phyloP scores from a whole-genome alignment of 2,797 vertebrate genomes.

The Malurus leucopterus region DNA sequence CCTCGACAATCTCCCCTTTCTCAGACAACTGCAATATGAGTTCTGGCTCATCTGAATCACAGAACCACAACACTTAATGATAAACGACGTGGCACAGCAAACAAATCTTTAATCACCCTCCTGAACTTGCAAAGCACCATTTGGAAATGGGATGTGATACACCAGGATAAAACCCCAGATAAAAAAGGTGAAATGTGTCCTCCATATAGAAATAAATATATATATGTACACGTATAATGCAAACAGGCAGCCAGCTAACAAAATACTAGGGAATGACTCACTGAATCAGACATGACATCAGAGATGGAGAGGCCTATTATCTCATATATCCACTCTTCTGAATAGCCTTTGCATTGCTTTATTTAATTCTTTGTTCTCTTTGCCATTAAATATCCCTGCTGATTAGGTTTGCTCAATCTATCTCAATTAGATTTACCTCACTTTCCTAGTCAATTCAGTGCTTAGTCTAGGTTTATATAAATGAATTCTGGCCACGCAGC shows the following conservation, averaged over 20 bases:
- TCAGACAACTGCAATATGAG: background rate
- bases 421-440: constrained; percentile 62
- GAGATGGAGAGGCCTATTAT: constrained; percentile 29
- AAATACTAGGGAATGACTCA: background rate
- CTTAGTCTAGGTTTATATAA: constrained; percentile 49
- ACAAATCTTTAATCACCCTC: background rate
- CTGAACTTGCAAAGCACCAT: background rate
- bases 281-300: constrained; percentile 24
- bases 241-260: background rate
- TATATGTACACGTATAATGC: background rate
- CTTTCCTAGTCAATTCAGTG: constrained; percentile 49
- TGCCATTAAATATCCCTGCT: constrained; percentile 49
- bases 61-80: background rate
- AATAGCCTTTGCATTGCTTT: constrained; percentile 36
- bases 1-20: background rate
- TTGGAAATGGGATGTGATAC: background rate
- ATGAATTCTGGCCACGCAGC: constrained; percentile 44
- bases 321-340: constrained; percentile 37
- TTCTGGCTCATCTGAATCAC: background rate
- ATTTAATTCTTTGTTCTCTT: constrained; percentile 59
- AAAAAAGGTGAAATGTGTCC: background rate
- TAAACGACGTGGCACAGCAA: background rate
- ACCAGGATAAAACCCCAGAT: background rate
- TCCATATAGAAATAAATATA: background rate
- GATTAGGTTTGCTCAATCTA: constrained; percentile 58